phyloP scores from a whole-genome alignment of 2,797 vertebrate species.

The Poecilia picta region DNA sequence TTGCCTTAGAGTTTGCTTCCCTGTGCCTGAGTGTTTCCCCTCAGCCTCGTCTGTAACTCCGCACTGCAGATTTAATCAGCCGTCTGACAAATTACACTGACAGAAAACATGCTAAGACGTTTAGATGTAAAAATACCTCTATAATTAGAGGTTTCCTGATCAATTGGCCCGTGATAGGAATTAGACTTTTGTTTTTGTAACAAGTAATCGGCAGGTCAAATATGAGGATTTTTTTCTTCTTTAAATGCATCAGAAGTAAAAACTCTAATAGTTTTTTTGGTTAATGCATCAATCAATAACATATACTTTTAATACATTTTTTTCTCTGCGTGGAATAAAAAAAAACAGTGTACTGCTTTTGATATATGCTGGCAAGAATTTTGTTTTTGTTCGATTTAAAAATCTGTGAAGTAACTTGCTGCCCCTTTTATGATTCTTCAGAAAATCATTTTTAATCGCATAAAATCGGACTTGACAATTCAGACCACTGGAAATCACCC shows the following conservation, averaged over 20 bases:
- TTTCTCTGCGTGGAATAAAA: neutral
- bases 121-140: neutral
- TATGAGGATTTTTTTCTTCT: neutral
- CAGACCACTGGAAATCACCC: neutral
- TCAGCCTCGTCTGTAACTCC: conserved; percentile 22
- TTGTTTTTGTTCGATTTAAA: neutral
- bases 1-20: conserved; percentile 22
- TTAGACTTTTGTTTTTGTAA: neutral
- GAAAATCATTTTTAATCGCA: neutral
- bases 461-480: neutral
- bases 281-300: neutral
- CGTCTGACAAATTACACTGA: conserved; percentile 4
- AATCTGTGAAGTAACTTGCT: neutral
- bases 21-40: conserved; percentile 38
- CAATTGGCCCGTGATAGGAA: neutral
- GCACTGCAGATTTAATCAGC: conserved; percentile 3
- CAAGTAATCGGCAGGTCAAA: neutral
- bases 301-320: neutral
- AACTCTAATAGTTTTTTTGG: no score
- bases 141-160: neutral
- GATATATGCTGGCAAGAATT: neutral
- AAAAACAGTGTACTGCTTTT: neutral
- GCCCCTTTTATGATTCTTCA: neutral
- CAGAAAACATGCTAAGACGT: conserved; percentile 4
- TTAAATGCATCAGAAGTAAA: no score